phyloP scores from a whole-genome alignment of 2,113 vertebrate species.

The Dromaius novaehollandiae region DNA sequence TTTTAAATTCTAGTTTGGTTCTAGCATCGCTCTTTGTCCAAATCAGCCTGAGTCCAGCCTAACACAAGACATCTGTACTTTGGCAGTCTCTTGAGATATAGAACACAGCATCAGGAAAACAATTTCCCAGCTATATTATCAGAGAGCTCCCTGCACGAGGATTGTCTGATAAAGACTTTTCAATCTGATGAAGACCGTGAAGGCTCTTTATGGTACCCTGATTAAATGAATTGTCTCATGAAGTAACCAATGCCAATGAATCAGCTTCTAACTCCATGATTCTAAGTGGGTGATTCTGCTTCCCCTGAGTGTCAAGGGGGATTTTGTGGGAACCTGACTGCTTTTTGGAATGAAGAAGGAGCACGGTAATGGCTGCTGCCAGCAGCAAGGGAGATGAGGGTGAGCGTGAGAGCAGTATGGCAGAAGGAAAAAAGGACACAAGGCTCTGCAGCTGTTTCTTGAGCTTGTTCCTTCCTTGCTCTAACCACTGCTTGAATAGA shows the following conservation, averaged over 20 bases:
- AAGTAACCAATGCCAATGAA: background rate
- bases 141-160: background rate
- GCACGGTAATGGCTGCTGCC: background rate
- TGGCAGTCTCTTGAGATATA: background rate
- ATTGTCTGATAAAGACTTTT: background rate
- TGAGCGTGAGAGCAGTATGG: too few species aligned
- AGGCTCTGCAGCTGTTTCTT: rapidly evolving
- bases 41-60: rapidly evolving
- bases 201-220: background rate
- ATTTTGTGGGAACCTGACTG: background rate
- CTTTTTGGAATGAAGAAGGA: background rate
- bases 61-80: background rate
- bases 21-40: background rate
- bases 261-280: rapidly evolving
- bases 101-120: background rate
- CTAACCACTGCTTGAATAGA: background rate
- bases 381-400: background rate
- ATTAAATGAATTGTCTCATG: constrained; percentile 1
- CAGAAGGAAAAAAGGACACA: background rate
- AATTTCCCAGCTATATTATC: background rate
- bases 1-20: background rate
- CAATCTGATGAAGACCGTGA: background rate
- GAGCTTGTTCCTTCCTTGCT: background rate
- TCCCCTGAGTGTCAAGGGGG: background rate
- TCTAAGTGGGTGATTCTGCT: background rate